Evolutionary conservation across 2,888 invertebrate species (phyloP), one percentile per base, ranked within the genome.

Genomic region (Lithophane semibrunnea): DNA sequence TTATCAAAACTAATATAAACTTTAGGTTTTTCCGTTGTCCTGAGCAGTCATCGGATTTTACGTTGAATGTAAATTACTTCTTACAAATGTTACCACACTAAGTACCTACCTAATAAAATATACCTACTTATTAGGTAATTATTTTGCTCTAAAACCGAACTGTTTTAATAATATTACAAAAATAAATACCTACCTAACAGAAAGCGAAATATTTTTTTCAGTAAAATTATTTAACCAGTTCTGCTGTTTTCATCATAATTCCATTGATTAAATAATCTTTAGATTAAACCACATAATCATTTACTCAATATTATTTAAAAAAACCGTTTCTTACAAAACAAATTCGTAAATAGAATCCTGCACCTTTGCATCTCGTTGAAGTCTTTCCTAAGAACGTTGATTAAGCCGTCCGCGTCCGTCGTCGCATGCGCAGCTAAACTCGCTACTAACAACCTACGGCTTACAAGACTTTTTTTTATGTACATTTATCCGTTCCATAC

Each of bases 331-430:
- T 24, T 21, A 9, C 2, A 56, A 80, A 58, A 60, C 0, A 52
- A 21, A 52, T 42, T 37, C 0, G 3, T 60, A 73, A 8, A 44
- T 8, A 3, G 16, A 71, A 69, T n/a, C 42, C 24, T n/a, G 29
- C 63, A 68, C 64, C 70, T 54, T 66, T 12, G 63, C 67, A 85
- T 68, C 84, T 79, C 91, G 91, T 91, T 91, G 90, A 91, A 83
- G 85, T 91, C 91, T 91, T 90, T 90, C 72, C 82, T 85, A 81
- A 74, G 88, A 75, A 72, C 66, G 49, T 69, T 85, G 70, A 87
- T 86, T 85, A 77, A 82, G 75, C 69, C 71, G 73, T 68, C 49
- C 37, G 56, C 70, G 73, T 68, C 60, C 52, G 49, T 70, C 60
- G 70, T 54, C 72, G 75, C 65, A 16, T 42, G 78, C 80, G 84